Base-by-base conservation (phyloP, 2,797 vertebrate species). In the Momotus momota region DNA sequence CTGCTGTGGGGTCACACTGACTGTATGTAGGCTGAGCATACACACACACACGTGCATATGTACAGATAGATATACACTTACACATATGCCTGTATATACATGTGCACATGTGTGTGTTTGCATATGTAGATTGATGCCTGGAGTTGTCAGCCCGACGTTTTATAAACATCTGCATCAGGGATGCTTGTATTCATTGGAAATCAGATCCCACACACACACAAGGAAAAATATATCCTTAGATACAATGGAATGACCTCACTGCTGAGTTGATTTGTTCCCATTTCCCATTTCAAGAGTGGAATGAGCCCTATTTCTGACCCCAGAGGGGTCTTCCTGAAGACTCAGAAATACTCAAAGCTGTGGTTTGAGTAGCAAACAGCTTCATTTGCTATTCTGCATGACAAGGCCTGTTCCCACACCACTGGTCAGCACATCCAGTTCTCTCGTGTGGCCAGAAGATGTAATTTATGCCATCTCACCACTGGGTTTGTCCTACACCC, bases 401-500 rank as follows among this genome's bases (percentile, higher is more conserved):
- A 86, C 58, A 46, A 51, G 41, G 31, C 5, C 25, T 54, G 0
- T 79, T 61, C 23, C 29, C 29, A 21, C 15, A 69, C 20, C 1
- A 5, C 6, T 0, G 1, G 12, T 70, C 0, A 0, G 48, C 61
- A 51, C 1, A 2, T 51, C 61, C 69, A 70, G 31, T 26, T 64
- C 27, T 82, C 61, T n/a, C 70, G 31, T 31, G 27, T n/a, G 45
- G 48, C 69, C 38, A 74, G 65, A 25, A 89, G 80, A 77, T 17
- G 20, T n/a, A 60, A 21, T 77, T 51, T 90, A 23, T 64, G 48
- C 58, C 35, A 25, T n/a, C 14, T 75, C 78, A 51, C 40, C 31
- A 15, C 35, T 7, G 14, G 41, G 14, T 72, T 15, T 75, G 81
- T 84, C 1, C 2, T 22, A 58, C 35, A 65, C 21, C 26, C 77